A percentile compares a stretch with the other conserved stretches of the same genome.
phyloP scores from a whole-genome alignment of 1,140 invertebrate species.

The Belonocnema kinseyi region DNA sequence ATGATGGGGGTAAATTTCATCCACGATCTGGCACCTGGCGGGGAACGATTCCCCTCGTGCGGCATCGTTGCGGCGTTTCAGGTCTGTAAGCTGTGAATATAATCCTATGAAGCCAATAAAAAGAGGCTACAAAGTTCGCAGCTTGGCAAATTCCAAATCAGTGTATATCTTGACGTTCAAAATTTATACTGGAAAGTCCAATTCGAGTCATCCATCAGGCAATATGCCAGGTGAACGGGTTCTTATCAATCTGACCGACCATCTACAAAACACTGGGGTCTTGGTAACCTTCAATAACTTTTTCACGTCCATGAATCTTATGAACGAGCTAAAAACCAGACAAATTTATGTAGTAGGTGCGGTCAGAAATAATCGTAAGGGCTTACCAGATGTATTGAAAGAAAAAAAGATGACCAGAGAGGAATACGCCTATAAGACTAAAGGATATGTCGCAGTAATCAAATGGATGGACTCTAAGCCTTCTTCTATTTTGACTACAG shows the following conservation, averaged over 20 bases:
- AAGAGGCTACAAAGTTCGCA: conserved; percentile 65
- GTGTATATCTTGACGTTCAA: conserved; percentile 69
- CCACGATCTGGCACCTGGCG: no score
- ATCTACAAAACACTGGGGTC: neutral
- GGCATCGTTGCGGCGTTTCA: no score
- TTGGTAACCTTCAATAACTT: conserved; percentile 31
- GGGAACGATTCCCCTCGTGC: no score
- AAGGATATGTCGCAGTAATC: conserved; percentile 56
- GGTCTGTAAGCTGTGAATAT: no score
- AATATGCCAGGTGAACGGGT: conserved; percentile 28
- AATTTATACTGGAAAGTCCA: conserved; percentile 68
- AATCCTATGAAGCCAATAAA: conserved; percentile 67
- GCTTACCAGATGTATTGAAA: conserved; percentile 51
- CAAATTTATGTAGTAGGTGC: conserved; percentile 65
- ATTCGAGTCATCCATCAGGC: neutral
- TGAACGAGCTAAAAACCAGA: conserved; percentile 59
- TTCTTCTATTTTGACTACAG: no score
- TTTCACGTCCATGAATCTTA: conserved; percentile 19
- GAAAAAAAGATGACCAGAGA: conserved; percentile 59
- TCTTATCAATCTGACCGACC: neutral
- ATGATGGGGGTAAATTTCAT: no score
- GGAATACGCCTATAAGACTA: conserved; percentile 60
- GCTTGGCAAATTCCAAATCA: conserved; percentile 52
- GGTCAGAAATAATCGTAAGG: conserved; percentile 56
- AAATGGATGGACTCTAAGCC: conserved; percentile 72